phyloP scores from a whole-genome alignment of 2,113 vertebrate genomes.

The Hippopotamus amphibius region DNA sequence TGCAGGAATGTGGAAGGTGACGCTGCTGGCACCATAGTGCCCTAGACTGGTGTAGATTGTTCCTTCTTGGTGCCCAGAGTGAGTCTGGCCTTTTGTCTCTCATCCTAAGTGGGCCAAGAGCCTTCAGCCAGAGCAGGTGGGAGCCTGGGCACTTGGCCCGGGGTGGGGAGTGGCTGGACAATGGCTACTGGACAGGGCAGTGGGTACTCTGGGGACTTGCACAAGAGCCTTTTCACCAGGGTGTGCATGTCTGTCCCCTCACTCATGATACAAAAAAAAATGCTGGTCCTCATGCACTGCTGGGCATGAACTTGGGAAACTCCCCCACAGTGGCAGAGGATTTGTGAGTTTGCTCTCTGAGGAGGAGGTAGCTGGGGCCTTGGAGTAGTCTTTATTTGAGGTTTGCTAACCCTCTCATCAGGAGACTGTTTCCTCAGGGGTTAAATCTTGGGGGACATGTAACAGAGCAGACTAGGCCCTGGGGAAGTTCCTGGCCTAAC shows the following conservation, averaged over 20 bases:
- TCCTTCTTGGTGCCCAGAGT: not conserved
- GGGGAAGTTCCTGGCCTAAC: not conserved
- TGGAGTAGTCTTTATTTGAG: not conserved
- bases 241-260: not conserved
- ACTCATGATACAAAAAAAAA: not conserved
- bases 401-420: not conserved
- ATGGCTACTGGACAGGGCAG: not conserved
- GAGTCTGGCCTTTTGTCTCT: not conserved
- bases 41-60: not conserved
- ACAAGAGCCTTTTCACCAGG: not conserved
- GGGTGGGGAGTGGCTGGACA: not conserved
- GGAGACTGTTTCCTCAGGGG: not conserved
- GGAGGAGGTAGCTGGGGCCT: not conserved
- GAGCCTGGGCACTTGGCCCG: not conserved
- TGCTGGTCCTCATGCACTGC: not conserved
- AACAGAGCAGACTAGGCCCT: not conserved
- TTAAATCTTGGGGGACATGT: not conserved
- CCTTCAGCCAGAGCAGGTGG: not conserved
- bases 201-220: not conserved
- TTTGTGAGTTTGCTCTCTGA: not conserved
- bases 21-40: not conserved
- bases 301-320: constrained; percentile 2
- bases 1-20: not conserved
- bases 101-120: not conserved
- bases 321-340: not conserved